These are phyloP conservation scores for Patiria miniata DNA, from an alignment of 35 echinoderm and acorn worm species.

Conservation along the genomic window DNA sequence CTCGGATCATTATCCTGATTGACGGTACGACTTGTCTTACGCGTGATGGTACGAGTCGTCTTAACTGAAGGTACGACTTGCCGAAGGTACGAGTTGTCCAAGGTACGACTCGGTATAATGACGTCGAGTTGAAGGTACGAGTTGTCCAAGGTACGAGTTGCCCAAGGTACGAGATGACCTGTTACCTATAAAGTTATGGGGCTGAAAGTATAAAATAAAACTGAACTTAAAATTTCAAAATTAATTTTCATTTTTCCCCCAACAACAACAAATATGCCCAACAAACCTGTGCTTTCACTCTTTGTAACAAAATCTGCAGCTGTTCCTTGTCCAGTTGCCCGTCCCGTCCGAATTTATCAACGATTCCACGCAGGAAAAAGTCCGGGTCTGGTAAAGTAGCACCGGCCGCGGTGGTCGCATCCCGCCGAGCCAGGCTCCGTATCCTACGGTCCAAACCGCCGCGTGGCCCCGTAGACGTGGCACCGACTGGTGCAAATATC, in stretches of 20 bases:
- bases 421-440: neutral
- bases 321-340: neutral
- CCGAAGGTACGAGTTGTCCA: too few species aligned
- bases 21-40: too few species aligned
- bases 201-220: neutral
- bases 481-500: neutral
- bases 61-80: too few species aligned
- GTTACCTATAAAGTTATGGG: neutral
- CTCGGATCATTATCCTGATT: too few species aligned
- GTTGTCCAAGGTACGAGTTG: too few species aligned
- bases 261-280: neutral
- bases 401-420: neutral
- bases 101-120: too few species aligned
- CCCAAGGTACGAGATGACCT: too few species aligned
- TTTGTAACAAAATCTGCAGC: neutral
- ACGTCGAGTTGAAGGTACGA: too few species aligned
- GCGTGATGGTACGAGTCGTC: too few species aligned
- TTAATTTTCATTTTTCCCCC: too few species aligned
- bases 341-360: neutral
- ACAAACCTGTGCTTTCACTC: neutral
- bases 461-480: constrained; percentile 16
- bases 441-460: neutral
- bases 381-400: neutral
- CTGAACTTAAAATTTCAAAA: too few species aligned
- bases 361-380: neutral